Conservation (phyloP, 2,888 invertebrate species). For the Parthenolecanium corni region DNA sequence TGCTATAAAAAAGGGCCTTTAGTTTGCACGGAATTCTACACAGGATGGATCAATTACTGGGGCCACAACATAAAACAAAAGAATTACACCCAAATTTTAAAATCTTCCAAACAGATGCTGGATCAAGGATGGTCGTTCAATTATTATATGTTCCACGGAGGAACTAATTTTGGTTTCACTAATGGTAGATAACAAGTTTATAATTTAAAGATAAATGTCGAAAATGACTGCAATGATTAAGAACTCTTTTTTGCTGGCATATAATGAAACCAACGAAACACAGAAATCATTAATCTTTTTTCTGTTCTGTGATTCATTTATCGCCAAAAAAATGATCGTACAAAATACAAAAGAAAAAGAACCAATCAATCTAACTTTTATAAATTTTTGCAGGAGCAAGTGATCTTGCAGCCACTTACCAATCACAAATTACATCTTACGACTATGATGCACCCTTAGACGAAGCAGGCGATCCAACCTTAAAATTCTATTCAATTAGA, state of each 20-base stretch:
- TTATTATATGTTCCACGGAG: conserved; percentile 86
- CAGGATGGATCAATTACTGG: conserved; percentile 90
- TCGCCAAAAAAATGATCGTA: too few species aligned
- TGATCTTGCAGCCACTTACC: conserved; percentile 40
- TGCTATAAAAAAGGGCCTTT: conserved; percentile 55
- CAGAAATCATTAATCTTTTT: too few species aligned
- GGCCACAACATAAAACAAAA: conserved; percentile 51
- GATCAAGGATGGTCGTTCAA: conserved; percentile 54
- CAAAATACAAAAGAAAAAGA: too few species aligned
- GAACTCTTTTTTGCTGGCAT: too few species aligned
- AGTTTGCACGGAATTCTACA: conserved; percentile 83
- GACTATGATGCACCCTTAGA: conserved; percentile 84
- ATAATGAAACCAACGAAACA: too few species aligned
- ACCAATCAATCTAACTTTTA: too few species aligned
- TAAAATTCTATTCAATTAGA: conserved; percentile 63
- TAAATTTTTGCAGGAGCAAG: conserved; percentile 39
- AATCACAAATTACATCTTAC: conserved; percentile 67
- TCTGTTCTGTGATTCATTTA: too few species aligned
- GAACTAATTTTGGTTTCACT: conserved; percentile 69
- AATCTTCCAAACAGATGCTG: conserved; percentile 47
- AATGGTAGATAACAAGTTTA: conserved; percentile 34
- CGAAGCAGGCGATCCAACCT: conserved; percentile 79
- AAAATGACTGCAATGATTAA: too few species aligned
- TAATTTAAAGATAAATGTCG: too few species aligned
- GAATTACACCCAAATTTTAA: conserved; percentile 42